These are phyloP conservation scores for Thripadectes ignobilis DNA, from an alignment of 2,797 vertebrate genomes.

Conservation along the genomic window DNA sequence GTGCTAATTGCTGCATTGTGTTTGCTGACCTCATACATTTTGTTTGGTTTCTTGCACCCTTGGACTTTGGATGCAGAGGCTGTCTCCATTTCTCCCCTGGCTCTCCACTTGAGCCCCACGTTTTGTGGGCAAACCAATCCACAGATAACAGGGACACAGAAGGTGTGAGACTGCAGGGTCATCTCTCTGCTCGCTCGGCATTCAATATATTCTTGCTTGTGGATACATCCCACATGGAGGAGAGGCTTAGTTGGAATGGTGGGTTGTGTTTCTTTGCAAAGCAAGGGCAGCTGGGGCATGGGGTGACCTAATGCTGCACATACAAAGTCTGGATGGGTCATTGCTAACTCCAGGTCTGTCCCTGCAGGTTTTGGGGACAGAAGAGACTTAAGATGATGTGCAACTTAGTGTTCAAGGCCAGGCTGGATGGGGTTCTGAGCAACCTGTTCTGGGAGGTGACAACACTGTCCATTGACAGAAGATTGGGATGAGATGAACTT, in stretches of 20 bases:
- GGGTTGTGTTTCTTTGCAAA: background rate
- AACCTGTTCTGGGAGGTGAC: background rate
- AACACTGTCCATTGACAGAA: background rate
- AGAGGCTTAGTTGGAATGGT: background rate
- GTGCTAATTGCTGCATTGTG: background rate
- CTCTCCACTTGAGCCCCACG: background rate
- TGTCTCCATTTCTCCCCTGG: background rate
- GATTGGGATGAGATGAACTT: background rate
- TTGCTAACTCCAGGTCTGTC: background rate
- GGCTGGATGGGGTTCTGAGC: background rate
- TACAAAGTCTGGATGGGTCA: background rate
- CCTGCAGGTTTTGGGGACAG: background rate
- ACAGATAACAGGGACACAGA: background rate
- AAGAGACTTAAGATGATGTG: background rate
- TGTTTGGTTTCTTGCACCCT: background rate
- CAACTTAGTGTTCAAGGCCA: background rate
- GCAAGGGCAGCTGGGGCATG: background rate
- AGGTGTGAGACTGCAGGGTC: background rate
- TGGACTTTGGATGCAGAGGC: background rate
- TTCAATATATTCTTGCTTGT: accelerated
- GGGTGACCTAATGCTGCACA: background rate
- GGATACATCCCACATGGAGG: background rate
- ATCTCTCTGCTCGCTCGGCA: background rate
- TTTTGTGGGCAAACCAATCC: accelerated
- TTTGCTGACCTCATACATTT: conserved; percentile 22